phyloP scores from a whole-genome alignment of 2,888 invertebrate species.

The Nemurella pictetii region DNA sequence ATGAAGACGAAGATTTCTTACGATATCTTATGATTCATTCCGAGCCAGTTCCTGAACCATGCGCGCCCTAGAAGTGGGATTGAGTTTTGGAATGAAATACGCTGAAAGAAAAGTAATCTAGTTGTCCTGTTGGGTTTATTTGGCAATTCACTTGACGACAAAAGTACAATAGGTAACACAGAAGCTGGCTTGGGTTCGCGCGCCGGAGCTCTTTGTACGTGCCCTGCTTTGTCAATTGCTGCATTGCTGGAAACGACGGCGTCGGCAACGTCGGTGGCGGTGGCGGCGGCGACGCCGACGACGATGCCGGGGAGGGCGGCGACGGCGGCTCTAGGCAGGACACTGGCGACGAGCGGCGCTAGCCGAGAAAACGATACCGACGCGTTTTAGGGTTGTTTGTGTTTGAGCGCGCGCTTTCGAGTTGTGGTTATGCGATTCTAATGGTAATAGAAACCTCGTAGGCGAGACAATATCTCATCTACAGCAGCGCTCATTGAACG shows the following conservation, averaged over 20 bases:
- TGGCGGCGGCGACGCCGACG: not conserved
- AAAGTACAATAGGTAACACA: slow-evolving; percentile 35
- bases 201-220: slow-evolving; percentile 15
- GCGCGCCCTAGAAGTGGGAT: not conserved
- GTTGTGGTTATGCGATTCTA: slow-evolving; percentile 19
- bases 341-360: not conserved
- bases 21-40: not conserved
- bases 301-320: not conserved
- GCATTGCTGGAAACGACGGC: slow-evolving; percentile 16
- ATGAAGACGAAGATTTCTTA: not conserved
- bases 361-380: not conserved
- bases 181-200: not conserved
- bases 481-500: not conserved
- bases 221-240: slow-evolving; percentile 22
- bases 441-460: slow-evolving; percentile 7
- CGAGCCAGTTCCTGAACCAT: not conserved
- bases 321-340: not conserved
- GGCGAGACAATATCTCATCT: slow-evolving; percentile 14
- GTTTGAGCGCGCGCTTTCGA: not conserved
- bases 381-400: slow-evolving; percentile 14
- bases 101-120: slow-evolving; percentile 35
- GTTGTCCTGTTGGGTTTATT: slow-evolving; percentile 37
- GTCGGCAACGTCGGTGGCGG: not conserved
- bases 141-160: slow-evolving; percentile 39
- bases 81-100: slow-evolving; percentile 6